Evolutionary conservation across 2,797 vertebrate species (phyloP).

Genomic region (Hippoglossus hippoglossus): DNA sequence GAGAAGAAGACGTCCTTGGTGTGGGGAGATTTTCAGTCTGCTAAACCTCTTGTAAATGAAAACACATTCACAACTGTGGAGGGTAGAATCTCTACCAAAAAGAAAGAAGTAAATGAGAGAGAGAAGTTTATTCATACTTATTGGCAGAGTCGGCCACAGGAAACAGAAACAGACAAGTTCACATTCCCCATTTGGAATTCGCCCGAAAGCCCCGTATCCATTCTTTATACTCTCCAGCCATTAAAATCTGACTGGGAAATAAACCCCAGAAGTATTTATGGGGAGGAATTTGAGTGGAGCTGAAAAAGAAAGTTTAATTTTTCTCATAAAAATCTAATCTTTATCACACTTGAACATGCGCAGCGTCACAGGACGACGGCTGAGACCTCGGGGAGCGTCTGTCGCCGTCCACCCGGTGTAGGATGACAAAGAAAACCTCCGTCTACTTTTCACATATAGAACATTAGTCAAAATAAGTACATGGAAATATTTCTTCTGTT

Average conservation of each 20-base stretch:
- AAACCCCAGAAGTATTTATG: constrained; percentile 68
- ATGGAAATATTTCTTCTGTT: constrained; percentile 1
- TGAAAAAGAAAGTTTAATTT: constrained; percentile 27
- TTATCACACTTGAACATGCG: constrained; percentile 43
- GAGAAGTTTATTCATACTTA: constrained; percentile 54
- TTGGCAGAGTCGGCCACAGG: constrained; percentile 55
- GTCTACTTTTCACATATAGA: constrained; percentile 12
- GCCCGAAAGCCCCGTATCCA: constrained; percentile 57
- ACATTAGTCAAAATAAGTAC: background rate
- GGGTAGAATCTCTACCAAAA: constrained; percentile 17
- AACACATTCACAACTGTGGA: constrained; percentile 49
- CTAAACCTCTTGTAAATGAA: constrained; percentile 60
- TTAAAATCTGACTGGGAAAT: constrained; percentile 64
- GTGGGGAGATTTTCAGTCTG: constrained; percentile 52
- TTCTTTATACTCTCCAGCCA: constrained; percentile 64
- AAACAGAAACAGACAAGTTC: constrained; percentile 66
- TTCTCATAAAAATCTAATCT: constrained; percentile 50
- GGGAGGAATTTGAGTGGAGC: constrained; percentile 45
- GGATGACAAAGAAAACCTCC: constrained; percentile 13
- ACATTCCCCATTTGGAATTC: constrained; percentile 66
- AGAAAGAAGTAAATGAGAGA: background rate
- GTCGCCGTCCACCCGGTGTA: constrained; percentile 22
- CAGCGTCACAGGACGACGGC: background rate
- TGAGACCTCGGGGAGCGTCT: constrained; percentile 7
- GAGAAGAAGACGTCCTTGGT: background rate